phyloP scores from a whole-genome alignment of 2,888 invertebrate genomes.

The Diploptera punctata region DNA sequence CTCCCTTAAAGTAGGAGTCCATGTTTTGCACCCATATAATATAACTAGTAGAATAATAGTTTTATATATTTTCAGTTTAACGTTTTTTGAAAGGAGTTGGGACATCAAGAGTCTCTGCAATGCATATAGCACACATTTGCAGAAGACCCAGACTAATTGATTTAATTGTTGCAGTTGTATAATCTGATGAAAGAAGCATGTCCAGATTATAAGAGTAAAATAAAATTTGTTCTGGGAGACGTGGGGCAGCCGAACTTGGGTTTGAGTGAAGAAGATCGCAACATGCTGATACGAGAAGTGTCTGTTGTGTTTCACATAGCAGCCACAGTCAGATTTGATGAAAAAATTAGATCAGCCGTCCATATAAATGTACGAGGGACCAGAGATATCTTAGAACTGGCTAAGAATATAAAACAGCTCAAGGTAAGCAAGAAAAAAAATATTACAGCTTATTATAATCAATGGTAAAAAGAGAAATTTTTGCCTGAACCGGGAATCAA shows the following conservation, averaged over 20 bases:
- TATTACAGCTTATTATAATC: no score
- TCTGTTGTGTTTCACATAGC: constrained; percentile 37
- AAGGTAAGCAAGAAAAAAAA: no score
- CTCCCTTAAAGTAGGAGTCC: no score
- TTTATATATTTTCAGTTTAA: no score
- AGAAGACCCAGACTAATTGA: no score
- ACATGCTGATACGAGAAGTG: constrained; percentile 22
- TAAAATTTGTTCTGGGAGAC: background rate
- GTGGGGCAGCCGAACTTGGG: background rate
- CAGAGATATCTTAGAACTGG: constrained; percentile 20
- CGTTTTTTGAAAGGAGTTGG: no score
- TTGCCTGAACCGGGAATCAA: no score
- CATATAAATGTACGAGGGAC: constrained; percentile 36
- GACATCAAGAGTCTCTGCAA: no score
- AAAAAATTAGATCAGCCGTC: constrained; percentile 33
- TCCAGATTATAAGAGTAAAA: background rate
- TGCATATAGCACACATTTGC: no score
- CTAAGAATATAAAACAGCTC: constrained; percentile 25
- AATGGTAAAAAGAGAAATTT: no score
- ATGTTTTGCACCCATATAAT: no score
- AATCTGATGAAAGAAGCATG: background rate
- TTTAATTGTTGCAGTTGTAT: constrained; percentile 3
- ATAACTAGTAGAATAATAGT: no score
- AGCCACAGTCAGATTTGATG: constrained; percentile 40
- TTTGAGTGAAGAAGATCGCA: constrained; percentile 7